Percentiles rank a stretch among this genome's conserved stretches.
phyloP scores from a whole-genome alignment of 2,797 vertebrate species.

The Novumbra hubbsi region DNA sequence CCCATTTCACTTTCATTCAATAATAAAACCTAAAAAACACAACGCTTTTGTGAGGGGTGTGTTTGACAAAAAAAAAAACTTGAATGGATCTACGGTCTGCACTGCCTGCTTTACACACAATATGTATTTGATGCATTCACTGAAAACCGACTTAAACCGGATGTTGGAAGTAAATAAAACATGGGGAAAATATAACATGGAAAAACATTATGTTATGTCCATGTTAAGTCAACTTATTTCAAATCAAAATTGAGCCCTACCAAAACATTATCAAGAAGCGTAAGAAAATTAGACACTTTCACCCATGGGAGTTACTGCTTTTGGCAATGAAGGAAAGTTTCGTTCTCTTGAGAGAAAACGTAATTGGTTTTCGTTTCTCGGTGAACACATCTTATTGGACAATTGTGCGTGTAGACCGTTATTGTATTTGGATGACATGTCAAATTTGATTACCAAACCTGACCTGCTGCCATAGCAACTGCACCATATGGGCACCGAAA shows the following conservation, averaged over 20 bases:
- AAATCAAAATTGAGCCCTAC: background rate
- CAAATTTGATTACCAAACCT: background rate
- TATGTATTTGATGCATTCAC: too few relatives aligned
- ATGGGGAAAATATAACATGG: too few relatives aligned
- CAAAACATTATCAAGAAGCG: background rate
- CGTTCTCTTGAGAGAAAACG: background rate
- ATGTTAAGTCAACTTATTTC: too few relatives aligned
- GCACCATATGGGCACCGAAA: background rate
- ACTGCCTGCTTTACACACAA: too few relatives aligned
- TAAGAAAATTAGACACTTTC: background rate
- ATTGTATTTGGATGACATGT: slow-evolving; percentile 2
- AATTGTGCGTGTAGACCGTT: background rate
- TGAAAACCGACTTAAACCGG: too few relatives aligned
- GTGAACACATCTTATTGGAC: background rate
- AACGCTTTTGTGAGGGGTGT: too few relatives aligned
- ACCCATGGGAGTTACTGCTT: background rate
- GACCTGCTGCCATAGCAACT: background rate
- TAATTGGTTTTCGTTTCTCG: background rate
- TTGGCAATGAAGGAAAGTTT: background rate
- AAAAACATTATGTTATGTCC: too few relatives aligned
- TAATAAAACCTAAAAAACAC: too few relatives aligned
- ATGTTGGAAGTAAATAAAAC: too few relatives aligned
- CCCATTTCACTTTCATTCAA: too few relatives aligned
- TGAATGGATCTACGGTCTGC: too few relatives aligned
- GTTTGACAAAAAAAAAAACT: too few relatives aligned